phyloP scores from a whole-genome alignment of 2,797 vertebrate genomes.

The Onychomys leucogaster region DNA sequence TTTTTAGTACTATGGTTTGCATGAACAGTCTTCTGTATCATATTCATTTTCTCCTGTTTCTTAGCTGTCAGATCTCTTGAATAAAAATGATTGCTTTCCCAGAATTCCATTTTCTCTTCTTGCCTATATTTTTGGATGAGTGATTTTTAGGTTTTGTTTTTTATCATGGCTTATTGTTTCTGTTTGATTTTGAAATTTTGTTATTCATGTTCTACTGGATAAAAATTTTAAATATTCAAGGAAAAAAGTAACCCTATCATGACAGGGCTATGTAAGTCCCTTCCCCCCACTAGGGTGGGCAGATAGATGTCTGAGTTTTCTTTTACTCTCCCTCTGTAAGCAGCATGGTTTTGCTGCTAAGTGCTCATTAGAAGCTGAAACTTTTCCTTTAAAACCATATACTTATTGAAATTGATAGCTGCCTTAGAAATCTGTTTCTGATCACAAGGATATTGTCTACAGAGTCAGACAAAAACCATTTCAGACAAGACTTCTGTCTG shows the following conservation, averaged over 20 bases:
- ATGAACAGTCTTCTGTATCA: slow-evolving; percentile 6
- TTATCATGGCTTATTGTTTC: slow-evolving; percentile 37
- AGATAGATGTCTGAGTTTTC: not conserved
- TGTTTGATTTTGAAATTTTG: slow-evolving; percentile 60
- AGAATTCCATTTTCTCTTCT: slow-evolving; percentile 57
- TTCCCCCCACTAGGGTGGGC: not conserved
- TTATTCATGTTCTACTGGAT: slow-evolving; percentile 11
- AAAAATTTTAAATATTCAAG: slow-evolving; percentile 52
- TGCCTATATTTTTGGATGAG: slow-evolving; percentile 49
- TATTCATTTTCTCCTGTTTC: slow-evolving; percentile 64
- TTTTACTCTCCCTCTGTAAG: slow-evolving; percentile 23
- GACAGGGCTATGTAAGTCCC: not conserved
- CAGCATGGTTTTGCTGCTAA: not conserved
- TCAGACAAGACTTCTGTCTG: not conserved
- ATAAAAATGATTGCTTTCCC: slow-evolving; percentile 62
- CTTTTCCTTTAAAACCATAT: not conserved
- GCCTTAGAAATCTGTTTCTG: not conserved
- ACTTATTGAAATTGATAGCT: not conserved
- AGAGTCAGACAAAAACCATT: not conserved
- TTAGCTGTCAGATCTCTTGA: slow-evolving; percentile 39
- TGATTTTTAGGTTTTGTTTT: slow-evolving; percentile 62
- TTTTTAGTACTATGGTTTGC: slow-evolving; percentile 31
- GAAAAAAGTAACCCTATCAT: not conserved
- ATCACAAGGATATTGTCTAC: not conserved
- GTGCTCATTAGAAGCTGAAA: not conserved